phyloP scores from a whole-genome alignment of 2,797 vertebrate species.

The Sebastes itinus region DNA sequence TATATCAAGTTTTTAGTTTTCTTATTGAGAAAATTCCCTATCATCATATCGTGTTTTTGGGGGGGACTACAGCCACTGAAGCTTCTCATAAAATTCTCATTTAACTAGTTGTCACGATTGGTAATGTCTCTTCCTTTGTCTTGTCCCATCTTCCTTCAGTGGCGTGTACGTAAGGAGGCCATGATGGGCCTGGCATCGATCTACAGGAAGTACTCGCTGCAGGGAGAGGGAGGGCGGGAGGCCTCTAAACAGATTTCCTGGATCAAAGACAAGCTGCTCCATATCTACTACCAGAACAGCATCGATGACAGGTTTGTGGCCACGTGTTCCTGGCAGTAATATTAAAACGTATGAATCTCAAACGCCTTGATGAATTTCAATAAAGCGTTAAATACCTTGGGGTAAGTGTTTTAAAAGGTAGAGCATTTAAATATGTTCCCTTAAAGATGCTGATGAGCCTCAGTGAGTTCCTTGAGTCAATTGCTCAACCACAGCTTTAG shows the following conservation, averaged over 20 bases:
- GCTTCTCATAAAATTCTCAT: not conserved
- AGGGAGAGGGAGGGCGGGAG: conserved; percentile 94
- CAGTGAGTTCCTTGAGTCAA: not conserved
- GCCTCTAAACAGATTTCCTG: conserved; percentile 95
- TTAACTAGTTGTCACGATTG: not conserved
- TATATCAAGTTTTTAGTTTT: not conserved
- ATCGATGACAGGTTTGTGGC: conserved; percentile 93
- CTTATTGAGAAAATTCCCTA: not conserved
- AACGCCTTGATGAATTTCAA: not conserved
- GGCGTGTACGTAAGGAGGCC: conserved; percentile 97
- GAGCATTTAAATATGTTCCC: not conserved
- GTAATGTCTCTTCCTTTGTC: not conserved
- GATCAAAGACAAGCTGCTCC: conserved; percentile 98
- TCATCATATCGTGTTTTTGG: not conserved
- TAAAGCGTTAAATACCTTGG: not conserved
- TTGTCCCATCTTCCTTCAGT: conserved; percentile 71
- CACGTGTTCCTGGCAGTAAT: not conserved
- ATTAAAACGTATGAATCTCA: not conserved
- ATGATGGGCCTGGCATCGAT: conserved; percentile 99
- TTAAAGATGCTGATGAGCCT: not conserved
- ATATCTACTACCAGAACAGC: conserved; percentile 99
- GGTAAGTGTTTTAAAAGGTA: not conserved
- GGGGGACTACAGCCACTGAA: not conserved
- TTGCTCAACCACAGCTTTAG: not conserved
- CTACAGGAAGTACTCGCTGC: conserved; percentile 96